Percentiles rank a stretch among this genome's conserved stretches.
Evolutionary conservation across 2,797 vertebrate genomes (phyloP).

Genomic region (Sylvia borin): DNA sequence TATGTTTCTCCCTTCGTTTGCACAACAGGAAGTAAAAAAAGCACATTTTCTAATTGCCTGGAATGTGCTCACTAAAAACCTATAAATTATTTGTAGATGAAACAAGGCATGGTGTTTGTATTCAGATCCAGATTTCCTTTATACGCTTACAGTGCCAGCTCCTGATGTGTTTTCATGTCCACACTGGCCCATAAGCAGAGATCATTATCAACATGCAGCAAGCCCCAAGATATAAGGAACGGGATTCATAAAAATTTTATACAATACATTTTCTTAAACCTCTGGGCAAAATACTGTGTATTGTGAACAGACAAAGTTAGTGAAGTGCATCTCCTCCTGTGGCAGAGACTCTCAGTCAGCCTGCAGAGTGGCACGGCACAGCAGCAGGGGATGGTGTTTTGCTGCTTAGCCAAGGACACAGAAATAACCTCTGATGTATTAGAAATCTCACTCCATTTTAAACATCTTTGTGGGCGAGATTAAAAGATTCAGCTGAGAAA

Average conservation of each 20-base stretch:
- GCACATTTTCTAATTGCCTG: neutral
- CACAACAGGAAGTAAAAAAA: neutral
- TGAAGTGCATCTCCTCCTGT: neutral
- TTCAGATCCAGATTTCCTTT: neutral
- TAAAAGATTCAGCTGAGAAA: neutral
- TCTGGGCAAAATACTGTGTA: neutral
- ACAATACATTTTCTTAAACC: neutral
- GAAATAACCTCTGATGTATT: neutral
- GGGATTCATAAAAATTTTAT: neutral
- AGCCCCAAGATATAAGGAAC: neutral
- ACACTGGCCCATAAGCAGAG: neutral
- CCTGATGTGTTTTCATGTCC: neutral
- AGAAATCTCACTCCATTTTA: neutral
- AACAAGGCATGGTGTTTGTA: neutral
- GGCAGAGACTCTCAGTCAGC: neutral
- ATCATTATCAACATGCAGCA: neutral
- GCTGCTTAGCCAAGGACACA: neutral
- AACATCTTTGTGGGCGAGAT: neutral
- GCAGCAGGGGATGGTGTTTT: neutral
- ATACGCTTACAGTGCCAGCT: neutral
- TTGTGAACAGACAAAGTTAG: neutral
- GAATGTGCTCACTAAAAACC: neutral
- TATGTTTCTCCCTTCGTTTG: neutral
- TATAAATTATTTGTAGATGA: neutral
- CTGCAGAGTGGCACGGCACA: neutral